Evolutionary conservation across 2,797 vertebrate species (phyloP), one percentile per base, ranked within the genome.

Genomic region (Clarias fuscus): DNA sequence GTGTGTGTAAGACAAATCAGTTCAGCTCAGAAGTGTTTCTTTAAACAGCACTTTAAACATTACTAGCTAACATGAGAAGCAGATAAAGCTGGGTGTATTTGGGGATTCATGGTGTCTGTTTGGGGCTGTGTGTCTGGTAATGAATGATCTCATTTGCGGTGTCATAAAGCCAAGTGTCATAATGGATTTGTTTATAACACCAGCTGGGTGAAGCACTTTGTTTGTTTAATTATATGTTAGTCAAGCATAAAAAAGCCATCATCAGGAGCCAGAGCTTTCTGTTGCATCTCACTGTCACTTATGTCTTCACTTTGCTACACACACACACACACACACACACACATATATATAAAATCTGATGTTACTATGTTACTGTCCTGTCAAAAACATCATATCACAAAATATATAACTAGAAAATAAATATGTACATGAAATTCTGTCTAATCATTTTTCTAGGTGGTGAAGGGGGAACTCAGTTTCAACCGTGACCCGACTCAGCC

Each of bases 401-500:
- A 24, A 37, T 27, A 27, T 27, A 48, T n/a, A 48, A 27, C 37
- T 27, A 30, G 58, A 20, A 65, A 65, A 48, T 1, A 1, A 17
- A 27, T 15, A 30, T 11, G 67, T 81, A n/a, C 48, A 48, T 48
- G 43, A 0, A 48, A 53, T 53, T 65, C 62, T 27, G 11, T 48
- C 37, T n/a, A 10, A 43, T 64, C 30, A n/a, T 27, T 67, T 86
- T 58, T 86, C 70, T 24, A 90, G 88, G 83, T 58, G 85, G 75
- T 67, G 80, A 80, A n/a, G 84, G 64, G 18, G 86, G 88, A 24
- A 79, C 81, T 10, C 88, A 92, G 93, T 40, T 99, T 99, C 91
- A 98, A 97, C 0, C 93, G 97, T 84, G 98, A 99, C 87, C 98
- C 98, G 0, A 93, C 97, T 59, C 96, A 98, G 90, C 96, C 99